These are phyloP conservation scores for Ctenomys sociabilis DNA, from an alignment of 2,113 vertebrate genomes.

Conservation along the genomic window DNA sequence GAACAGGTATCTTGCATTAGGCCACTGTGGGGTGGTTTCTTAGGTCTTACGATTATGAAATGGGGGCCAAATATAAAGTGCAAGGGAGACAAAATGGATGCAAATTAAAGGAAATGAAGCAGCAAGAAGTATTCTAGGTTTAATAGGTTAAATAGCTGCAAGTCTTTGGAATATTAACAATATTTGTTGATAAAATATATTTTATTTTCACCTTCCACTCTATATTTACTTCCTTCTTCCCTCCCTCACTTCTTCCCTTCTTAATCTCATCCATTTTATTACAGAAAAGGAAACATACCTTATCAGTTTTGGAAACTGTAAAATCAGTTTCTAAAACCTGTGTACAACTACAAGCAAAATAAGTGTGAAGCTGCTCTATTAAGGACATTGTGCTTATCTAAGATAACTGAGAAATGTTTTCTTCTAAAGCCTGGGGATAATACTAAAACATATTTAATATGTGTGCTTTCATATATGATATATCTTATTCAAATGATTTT, in stretches of 20 bases:
- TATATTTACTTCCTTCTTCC: background rate
- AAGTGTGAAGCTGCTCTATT: accelerated
- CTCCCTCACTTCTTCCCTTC: no score
- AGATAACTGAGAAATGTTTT: background rate
- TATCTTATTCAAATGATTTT: background rate
- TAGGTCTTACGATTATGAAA: background rate
- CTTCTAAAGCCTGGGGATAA: background rate
- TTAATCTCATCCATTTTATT: background rate
- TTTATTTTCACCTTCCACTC: background rate
- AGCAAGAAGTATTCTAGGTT: background rate
- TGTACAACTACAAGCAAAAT: no score
- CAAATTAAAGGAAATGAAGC: background rate
- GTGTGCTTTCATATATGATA: background rate
- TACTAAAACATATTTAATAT: background rate
- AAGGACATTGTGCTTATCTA: background rate
- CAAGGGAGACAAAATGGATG: background rate
- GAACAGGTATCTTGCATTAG: background rate
- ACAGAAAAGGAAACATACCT: background rate
- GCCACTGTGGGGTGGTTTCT: background rate
- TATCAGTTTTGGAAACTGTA: background rate
- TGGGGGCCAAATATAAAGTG: background rate
- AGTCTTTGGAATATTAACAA: background rate
- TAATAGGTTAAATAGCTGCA: background rate
- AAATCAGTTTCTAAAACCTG: background rate
- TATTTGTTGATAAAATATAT: background rate